These are phyloP conservation scores for Scomber colias DNA, from an alignment of 2,113 vertebrate species.

Conservation along the genomic window DNA sequence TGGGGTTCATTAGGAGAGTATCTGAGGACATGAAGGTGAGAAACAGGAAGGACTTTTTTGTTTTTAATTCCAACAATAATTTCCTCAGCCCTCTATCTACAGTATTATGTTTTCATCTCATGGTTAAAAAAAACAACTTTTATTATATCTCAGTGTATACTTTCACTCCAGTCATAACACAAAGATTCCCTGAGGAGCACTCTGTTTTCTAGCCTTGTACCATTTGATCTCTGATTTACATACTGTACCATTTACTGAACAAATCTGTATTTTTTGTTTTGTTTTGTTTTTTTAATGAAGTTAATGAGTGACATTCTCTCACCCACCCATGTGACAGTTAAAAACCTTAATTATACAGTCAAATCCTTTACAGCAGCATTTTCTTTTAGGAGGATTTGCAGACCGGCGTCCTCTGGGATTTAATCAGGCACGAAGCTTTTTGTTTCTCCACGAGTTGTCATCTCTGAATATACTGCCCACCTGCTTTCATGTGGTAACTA, in stretches of 20 bases:
- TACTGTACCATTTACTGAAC: slow-evolving; percentile 57
- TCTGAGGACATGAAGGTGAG: slow-evolving; percentile 4
- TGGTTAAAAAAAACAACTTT: slow-evolving; percentile 3
- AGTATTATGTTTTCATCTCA: neutral
- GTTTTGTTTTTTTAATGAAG: neutral
- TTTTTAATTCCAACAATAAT: slow-evolving; percentile 1
- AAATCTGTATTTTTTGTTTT: slow-evolving; percentile 44
- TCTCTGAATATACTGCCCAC: neutral
- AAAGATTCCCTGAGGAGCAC: slow-evolving; percentile 21
- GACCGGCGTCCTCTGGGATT: slow-evolving; percentile 15
- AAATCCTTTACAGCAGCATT: slow-evolving; percentile 54
- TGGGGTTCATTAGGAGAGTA: slow-evolving; percentile 39
- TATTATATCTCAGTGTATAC: neutral
- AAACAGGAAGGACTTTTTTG: neutral
- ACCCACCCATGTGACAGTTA: slow-evolving; percentile 56
- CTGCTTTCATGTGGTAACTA: slow-evolving; percentile 17
- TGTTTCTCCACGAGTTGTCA: slow-evolving; percentile 7
- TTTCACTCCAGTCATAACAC: slow-evolving; percentile 5
- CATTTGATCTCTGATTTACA: slow-evolving; percentile 57
- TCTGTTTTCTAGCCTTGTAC: slow-evolving; percentile 3
- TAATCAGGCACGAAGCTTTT: slow-evolving; percentile 27
- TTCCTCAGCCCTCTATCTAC: neutral
- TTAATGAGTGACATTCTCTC: slow-evolving; percentile 48
- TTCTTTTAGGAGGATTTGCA: slow-evolving; percentile 31
- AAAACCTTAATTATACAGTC: slow-evolving; percentile 72